A percentile compares a stretch with the other conserved stretches of the same genome.
Evolutionary conservation across 2,797 vertebrate genomes (phyloP).

Genomic region (Helicolenus hilgendorfi): DNA sequence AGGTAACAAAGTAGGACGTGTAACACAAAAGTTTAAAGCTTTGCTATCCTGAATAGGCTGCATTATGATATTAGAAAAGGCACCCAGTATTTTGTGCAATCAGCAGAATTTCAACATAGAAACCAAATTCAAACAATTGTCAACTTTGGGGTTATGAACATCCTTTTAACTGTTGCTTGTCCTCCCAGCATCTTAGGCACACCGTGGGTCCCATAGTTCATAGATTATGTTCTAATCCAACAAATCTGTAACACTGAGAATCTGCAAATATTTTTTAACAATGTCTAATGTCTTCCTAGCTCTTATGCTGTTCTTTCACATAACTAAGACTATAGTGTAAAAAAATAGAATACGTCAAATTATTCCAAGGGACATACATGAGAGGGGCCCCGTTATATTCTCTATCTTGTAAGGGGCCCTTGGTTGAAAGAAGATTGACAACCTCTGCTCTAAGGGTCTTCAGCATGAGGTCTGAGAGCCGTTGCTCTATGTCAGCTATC

Average conservation of each 20-base stretch:
- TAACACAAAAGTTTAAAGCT: neutral
- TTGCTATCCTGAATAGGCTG: neutral
- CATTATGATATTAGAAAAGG: neutral
- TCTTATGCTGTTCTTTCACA: too few relatives aligned
- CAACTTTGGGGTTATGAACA: neutral
- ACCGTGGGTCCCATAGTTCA: neutral
- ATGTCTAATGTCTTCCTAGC: too few relatives aligned
- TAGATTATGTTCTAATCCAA: too few relatives aligned
- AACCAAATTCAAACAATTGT: neutral
- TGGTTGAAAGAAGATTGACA: too few relatives aligned
- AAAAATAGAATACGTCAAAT: too few relatives aligned
- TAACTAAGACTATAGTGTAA: too few relatives aligned
- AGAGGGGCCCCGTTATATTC: too few relatives aligned
- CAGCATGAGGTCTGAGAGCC: neutral
- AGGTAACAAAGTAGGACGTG: neutral
- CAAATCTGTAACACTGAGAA: too few relatives aligned
- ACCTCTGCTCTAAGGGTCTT: neutral
- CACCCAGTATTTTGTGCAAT: neutral
- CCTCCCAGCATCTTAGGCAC: neutral
- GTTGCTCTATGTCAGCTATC: neutral
- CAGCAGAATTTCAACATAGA: neutral
- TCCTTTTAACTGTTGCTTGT: neutral
- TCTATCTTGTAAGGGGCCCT: too few relatives aligned
- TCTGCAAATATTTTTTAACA: neutral
- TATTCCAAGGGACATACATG: too few relatives aligned